Evolutionary conservation across 1,140 invertebrate genomes (phyloP).

Genomic region (Samia ricini): DNA sequence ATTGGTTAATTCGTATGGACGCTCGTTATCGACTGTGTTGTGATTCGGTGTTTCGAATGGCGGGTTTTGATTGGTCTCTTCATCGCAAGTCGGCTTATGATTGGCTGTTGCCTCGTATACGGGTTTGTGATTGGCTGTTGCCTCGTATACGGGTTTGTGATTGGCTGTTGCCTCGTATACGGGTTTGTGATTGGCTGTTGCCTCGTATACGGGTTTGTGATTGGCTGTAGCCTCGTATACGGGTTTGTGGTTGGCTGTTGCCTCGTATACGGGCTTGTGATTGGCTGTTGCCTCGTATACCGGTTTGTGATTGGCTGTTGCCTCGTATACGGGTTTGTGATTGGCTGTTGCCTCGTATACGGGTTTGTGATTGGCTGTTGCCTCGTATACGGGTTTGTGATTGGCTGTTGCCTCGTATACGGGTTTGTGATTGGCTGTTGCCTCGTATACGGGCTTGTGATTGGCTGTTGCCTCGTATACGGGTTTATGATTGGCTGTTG

Average conservation of each 20-base stretch:
- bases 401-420: too few species aligned
- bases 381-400: slow-evolving; percentile 11
- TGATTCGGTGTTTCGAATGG: slow-evolving; percentile 24
- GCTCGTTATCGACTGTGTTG: neutral
- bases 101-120: slow-evolving; percentile 22
- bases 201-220: slow-evolving; percentile 14
- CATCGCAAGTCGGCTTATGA: slow-evolving; percentile 27
- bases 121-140: slow-evolving; percentile 21
- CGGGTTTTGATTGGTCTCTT: slow-evolving; percentile 22
- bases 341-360: slow-evolving; percentile 25
- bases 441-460: slow-evolving; percentile 14
- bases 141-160: slow-evolving; percentile 27
- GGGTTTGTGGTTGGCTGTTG: slow-evolving; percentile 28
- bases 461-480: slow-evolving; percentile 25
- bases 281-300: too few species aligned
- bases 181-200: slow-evolving; percentile 26
- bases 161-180: slow-evolving; percentile 22
- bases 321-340: slow-evolving; percentile 14
- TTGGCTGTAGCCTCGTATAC: slow-evolving; percentile 25
- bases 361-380: slow-evolving; percentile 28
- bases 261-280: slow-evolving; percentile 11
- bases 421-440: slow-evolving; percentile 29
- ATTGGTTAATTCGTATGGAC: neutral
- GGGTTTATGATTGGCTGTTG: slow-evolving; percentile 28
- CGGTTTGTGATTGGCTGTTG: slow-evolving; percentile 25